Conservation (phyloP, 2,888 invertebrate genomes). For the Itoplectis maculator region DNA sequence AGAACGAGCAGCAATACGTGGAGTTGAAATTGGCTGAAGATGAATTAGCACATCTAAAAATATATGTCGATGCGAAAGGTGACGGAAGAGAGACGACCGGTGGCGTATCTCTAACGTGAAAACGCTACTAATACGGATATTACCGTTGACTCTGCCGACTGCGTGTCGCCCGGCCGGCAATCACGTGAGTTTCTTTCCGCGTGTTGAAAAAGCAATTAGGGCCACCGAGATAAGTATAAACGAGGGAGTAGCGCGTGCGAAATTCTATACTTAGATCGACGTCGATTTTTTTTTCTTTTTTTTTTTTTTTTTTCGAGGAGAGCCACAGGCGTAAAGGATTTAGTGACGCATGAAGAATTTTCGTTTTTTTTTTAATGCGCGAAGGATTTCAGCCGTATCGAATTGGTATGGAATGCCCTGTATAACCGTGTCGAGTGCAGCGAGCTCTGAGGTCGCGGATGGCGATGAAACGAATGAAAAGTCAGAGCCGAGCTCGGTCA, state of each 20-base stretch:
- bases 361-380: no score
- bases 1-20: not conserved
- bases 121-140: slow-evolving; percentile 30
- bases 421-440: not conserved
- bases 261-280: slow-evolving; percentile 56
- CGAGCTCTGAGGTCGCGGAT: slow-evolving; percentile 11
- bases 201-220: slow-evolving; percentile 64
- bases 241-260: slow-evolving; percentile 36
- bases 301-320: not conserved
- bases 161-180: not conserved
- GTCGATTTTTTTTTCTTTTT: slow-evolving; percentile 48
- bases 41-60: slow-evolving; percentile 36
- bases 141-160: no score
- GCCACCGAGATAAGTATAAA: slow-evolving; percentile 56
- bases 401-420: no score
- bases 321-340: no score
- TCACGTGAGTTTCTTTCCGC: slow-evolving; percentile 54
- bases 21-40: slow-evolving; percentile 8
- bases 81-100: slow-evolving; percentile 13
- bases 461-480: slow-evolving; percentile 18
- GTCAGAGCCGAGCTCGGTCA: slow-evolving; percentile 22
- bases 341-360: no score
- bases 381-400: not conserved
- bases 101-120: slow-evolving; percentile 12
- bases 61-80: slow-evolving; percentile 46